A percentile compares a stretch with the other conserved stretches of the same genome.
phyloP scores from a whole-genome alignment of 2,888 invertebrate genomes.

The Heliconius ethilla region DNA sequence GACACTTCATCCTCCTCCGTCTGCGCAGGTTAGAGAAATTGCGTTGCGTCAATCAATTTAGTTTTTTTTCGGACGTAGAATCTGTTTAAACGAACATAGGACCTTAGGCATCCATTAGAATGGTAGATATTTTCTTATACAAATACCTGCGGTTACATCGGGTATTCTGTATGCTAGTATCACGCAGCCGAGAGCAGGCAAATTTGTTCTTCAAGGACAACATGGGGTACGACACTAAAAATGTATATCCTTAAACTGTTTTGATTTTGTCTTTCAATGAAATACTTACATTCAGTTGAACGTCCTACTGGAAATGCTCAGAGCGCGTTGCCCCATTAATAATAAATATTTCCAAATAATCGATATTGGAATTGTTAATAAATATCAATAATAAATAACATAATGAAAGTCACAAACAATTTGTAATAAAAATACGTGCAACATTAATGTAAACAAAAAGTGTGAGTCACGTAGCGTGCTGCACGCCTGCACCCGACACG shows the following conservation, averaged over 20 bases:
- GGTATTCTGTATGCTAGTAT: neutral
- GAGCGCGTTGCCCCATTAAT: neutral
- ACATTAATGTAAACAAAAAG: slow-evolving; percentile 20
- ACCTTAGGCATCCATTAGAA: neutral
- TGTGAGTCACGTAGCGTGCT: slow-evolving; percentile 39
- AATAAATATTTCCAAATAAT: neutral
- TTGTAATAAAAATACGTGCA: slow-evolving; percentile 16
- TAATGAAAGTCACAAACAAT: neutral
- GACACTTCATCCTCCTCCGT: no score
- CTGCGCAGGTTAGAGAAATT: no score
- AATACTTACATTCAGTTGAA: neutral
- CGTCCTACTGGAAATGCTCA: neutral
- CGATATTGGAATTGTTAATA: neutral
- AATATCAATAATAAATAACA: neutral
- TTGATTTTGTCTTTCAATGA: neutral
- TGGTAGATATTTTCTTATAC: neutral
- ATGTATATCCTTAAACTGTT: neutral
- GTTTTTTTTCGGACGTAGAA: neutral
- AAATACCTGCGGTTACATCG: neutral
- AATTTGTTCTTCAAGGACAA: neutral
- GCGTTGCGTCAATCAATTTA: no score
- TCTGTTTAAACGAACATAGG: neutral
- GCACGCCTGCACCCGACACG: slow-evolving; percentile 35
- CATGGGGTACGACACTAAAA: neutral
- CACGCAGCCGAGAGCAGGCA: neutral